Evolutionary conservation across 2,888 invertebrate genomes (phyloP), one percentile per base, ranked within the genome.

Genomic region (Ptychoptera contaminata): DNA sequence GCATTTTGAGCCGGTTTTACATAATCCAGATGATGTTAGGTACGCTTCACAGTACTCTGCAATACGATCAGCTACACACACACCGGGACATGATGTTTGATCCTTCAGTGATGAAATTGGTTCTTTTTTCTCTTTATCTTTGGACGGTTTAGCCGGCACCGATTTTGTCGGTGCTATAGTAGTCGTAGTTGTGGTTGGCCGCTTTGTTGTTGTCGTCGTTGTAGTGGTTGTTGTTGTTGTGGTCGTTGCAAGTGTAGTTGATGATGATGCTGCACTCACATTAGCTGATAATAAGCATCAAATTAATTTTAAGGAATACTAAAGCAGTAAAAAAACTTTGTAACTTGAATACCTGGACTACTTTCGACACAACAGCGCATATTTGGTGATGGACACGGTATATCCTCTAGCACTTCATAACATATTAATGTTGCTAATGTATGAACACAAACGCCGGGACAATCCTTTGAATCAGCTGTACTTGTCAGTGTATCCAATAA

Each of bases 391-490:
- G 87, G 85, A 56, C 88, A 88, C 47, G 77, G 76, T 15, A 85
- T 79, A 57, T 87, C 79, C 47, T 87, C 85, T 42, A 84, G 69
- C 14, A 91, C 87, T 53, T 87, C 81, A 61, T 82, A 80, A 61
- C 91, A 91, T 56, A 90, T 82, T 48, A 90, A 67, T 1, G 90
- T 82, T 2, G 91, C 86, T 47, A 91, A 64, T 9, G 85, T 77
- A 58, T 90, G 87, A 49, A 88, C 83, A 63, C 91, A 91, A 46
- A 83, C 79, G 1, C 91, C 91, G 0, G 91, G 90, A 58, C 91
- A 91, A 61, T 86, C 81, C 65, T 84, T 83, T 47, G 80, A 75
- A 62, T 85, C 82, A 47, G 80, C 85, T 47, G 88, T 87, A 50
- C 80, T 83, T 47, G 88, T 86, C 58, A 90, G 76, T 29, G 86